Evolutionary conservation across 1,140 invertebrate species (phyloP).

Genomic region (Maniola jurtina): DNA sequence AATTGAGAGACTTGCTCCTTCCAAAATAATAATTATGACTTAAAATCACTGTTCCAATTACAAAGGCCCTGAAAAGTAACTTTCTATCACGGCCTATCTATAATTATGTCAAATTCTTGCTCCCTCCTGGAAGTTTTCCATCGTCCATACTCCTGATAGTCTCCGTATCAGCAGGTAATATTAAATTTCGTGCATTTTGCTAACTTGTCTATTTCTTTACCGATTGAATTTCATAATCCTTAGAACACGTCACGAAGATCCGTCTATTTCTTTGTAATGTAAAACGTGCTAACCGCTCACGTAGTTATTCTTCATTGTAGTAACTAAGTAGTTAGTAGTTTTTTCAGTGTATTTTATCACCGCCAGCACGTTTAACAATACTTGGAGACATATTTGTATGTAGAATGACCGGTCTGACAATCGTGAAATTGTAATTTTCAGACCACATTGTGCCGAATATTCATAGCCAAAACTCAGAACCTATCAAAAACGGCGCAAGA

Average conservation of each 20-base stretch:
- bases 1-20: too few species aligned
- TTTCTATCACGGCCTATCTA: too few species aligned
- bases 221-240: neutral
- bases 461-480: neutral
- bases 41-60: too few species aligned
- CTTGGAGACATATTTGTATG: neutral
- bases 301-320: slow-evolving; percentile 10
- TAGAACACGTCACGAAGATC: neutral
- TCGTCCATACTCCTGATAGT: too few species aligned
- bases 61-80: too few species aligned
- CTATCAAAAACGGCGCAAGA: too few species aligned
- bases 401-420: slow-evolving; percentile 7
- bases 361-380: neutral
- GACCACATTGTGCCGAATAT: slow-evolving; percentile 40
- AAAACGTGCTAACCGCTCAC: slow-evolving; percentile 20
- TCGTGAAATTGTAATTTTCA: slow-evolving; percentile 40
- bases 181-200: too few species aligned
- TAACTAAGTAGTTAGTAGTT: slow-evolving; percentile 3
- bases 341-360: neutral
- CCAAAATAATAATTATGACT: too few species aligned
- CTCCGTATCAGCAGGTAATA: too few species aligned
- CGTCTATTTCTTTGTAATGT: slow-evolving; percentile 16
- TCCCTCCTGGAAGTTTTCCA: too few species aligned
- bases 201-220: too few species aligned
- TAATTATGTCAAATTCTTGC: too few species aligned